Base-by-base conservation (phyloP, 2,888 invertebrate species). In the Philereme vetulata region DNA sequence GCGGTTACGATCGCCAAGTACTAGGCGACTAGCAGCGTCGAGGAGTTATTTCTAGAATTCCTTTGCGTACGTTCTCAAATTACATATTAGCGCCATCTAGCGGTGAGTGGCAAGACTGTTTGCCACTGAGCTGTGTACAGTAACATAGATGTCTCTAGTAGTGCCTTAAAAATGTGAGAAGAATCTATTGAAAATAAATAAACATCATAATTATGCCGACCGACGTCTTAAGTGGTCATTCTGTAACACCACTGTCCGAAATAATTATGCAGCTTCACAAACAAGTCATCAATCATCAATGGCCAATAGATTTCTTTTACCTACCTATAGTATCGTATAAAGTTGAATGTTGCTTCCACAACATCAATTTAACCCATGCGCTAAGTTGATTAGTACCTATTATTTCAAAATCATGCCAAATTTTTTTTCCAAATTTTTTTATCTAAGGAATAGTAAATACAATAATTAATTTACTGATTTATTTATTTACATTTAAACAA, bases 1-100 rank as follows among this genome's bases (percentile, higher is more conserved):
- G 88, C 86, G 81, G 86, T 86, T 86, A 85, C 87, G 89, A 90
- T 91, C 90, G 90, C 90, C 86, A 85, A 82, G 84, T 90, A 92
- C 86, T 78, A 90, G 87, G 90, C 73, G 52, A 70, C 61, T 83
- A 92, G 80, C 70, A 72, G 11, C 2, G 0, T 3, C 3, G 5
- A 71, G 59, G 49, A 64, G 65, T 9, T 60, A 33, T 36, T 44
- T 47, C 2, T 38, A 35, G 36, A n/a, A 46, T 32, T 6, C 7
- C 5, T 4, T 35, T 44, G 6, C 44, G 34, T 34, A 50, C 5
- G 40, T 47, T 32, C 33, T 59, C 6, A 43, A 1, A 36, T 8
- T n/a, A 6, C n/a, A 9, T 10, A 43, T 21, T 9, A 51, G 11
- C 56, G 80, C 68, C 76, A 80, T 75, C 86, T 86, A 62, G 63